phyloP scores from a whole-genome alignment of 2,113 vertebrate genomes.

The Daubentonia madagascariensis region DNA sequence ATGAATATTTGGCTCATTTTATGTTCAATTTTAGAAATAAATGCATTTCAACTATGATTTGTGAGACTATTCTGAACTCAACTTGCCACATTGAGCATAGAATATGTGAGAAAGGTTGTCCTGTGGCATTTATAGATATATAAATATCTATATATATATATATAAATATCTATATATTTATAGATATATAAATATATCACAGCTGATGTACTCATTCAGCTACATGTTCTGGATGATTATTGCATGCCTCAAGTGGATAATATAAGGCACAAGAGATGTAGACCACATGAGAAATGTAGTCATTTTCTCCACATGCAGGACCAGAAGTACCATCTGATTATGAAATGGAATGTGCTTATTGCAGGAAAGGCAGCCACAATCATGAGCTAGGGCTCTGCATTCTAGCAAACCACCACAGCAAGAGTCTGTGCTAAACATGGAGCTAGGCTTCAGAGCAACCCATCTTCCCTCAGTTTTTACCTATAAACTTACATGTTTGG shows the following conservation, averaged over 20 bases:
- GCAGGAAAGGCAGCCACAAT: not conserved
- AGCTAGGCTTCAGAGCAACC: not conserved
- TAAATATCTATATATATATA: too few species aligned
- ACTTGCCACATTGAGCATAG: constrained; percentile 1
- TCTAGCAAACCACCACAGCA: not conserved
- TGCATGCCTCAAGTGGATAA: not conserved
- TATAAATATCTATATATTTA: too few species aligned
- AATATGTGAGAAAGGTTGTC: constrained; percentile 7
- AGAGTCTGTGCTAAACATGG: not conserved
- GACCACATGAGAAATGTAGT: not conserved
- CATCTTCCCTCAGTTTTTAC: not conserved
- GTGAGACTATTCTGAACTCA: not conserved
- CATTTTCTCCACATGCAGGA: not conserved
- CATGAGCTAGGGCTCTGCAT: not conserved
- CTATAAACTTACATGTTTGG: not conserved
- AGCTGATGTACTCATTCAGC: constrained; percentile 1
- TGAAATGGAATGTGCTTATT: not conserved
- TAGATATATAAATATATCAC: constrained; percentile 42
- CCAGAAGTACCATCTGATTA: not conserved
- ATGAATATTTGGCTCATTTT: not conserved
- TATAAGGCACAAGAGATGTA: not conserved
- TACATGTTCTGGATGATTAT: not conserved
- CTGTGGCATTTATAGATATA: constrained; percentile 23
- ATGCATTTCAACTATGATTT: not conserved
- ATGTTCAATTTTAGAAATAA: constrained; percentile 11